Conservation (phyloP, 2,113 vertebrate species). For the Neogobius melanostomus region DNA sequence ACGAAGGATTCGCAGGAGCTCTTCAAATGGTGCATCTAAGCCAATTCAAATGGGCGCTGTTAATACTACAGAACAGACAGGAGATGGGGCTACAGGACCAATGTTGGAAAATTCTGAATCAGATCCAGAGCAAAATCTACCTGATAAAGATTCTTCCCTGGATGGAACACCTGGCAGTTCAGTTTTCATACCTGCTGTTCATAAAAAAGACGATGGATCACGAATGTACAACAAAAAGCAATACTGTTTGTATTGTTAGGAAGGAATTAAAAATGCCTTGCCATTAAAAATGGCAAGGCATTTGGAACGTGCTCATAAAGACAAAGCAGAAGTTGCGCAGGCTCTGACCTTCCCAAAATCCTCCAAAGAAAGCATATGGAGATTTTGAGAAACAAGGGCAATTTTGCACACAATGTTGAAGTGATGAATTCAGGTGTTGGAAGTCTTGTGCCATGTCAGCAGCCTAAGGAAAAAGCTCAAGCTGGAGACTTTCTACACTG, state of each 20-base stretch:
- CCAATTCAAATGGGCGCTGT: too few relatives aligned
- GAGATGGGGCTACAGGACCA: too few relatives aligned
- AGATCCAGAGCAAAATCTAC: not conserved
- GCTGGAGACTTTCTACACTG: too few relatives aligned
- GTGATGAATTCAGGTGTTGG: too few relatives aligned
- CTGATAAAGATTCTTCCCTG: not conserved
- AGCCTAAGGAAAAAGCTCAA: too few relatives aligned
- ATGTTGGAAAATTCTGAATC: not conserved
- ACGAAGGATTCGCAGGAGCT: not conserved
- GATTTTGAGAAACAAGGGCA: too few relatives aligned
- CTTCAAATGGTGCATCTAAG: not conserved
- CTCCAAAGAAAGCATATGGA: too few relatives aligned
- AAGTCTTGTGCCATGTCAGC: too few relatives aligned
- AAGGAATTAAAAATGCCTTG: too few relatives aligned
- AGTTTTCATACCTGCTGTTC: not conserved
- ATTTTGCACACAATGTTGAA: too few relatives aligned
- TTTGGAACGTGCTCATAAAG: not conserved
- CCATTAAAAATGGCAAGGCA: slow-evolving; percentile 3
- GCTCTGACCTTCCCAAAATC: not conserved
- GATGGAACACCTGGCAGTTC: not conserved
- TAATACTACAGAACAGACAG: too few relatives aligned
- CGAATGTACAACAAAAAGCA: slow-evolving; percentile 1
- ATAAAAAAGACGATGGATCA: not conserved
- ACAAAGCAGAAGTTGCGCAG: not conserved
- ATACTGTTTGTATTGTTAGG: not conserved